Evolutionary conservation across 1,140 invertebrate species (phyloP), one percentile per base, ranked within the genome.

Genomic region (Calycopis cecrops): DNA sequence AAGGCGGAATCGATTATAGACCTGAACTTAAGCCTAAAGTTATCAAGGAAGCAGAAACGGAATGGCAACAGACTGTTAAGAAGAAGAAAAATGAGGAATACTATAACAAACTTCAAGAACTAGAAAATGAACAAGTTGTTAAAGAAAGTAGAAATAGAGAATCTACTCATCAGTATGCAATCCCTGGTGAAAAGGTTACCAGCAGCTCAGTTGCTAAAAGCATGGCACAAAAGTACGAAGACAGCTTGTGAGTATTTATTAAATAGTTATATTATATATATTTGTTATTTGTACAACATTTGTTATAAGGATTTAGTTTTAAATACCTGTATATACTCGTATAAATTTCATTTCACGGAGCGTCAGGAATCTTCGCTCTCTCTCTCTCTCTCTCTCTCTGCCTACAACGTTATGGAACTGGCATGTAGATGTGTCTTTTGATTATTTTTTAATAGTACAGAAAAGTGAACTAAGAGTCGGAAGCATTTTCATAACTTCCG

Each of bases 201-300:
- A 91, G 90, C 63, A 92, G 90, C 69, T 94, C 94, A 0, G 76
- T 95, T 37, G 92, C 95, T n/a, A 94, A 92, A 88, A 94, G 93
- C 74, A 96, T 96, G 93, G 95, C 95, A 0, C 92, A 95, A 62
- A 92, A 92, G 71, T 96, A 96, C 71, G 91, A 96, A 85, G 92
- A 94, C 63, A 94, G 89, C 69, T 86, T 96, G 94, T 96, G 91
- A 93, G 93, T 93, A 66, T 47, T 38, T 17, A 50, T 38, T 14
- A 35, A 37, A 48, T 1, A 49, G 34, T 18, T 37, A 42, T n/a
- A n/a, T 12, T 54, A 17, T 40, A 37, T 10, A 3, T 28, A n/a
- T 28, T 28, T 28, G 21, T 28, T 3, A 28, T 28, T 28, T 28
- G 6, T 3, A 28, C 21, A n/a, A n/a, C n/a, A n/a, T n/a, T n/a